Evolutionary conservation across 2,797 vertebrate genomes (phyloP).

Genomic region (Sebastes itinus): DNA sequence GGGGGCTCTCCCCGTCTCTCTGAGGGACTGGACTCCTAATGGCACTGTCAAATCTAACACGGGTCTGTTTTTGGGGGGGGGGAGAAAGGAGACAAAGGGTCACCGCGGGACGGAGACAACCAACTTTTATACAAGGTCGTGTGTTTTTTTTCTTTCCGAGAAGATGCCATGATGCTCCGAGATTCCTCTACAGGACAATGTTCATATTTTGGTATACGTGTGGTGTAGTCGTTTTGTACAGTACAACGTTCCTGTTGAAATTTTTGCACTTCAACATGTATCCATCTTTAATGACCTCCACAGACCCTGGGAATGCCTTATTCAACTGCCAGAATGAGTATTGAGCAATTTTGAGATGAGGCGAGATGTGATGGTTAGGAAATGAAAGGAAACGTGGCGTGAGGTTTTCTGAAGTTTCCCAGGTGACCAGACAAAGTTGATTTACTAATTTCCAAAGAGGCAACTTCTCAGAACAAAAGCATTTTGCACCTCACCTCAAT

Average conservation of each 20-base stretch:
- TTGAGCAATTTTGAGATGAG: constrained; percentile 56
- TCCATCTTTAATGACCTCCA: constrained; percentile 77
- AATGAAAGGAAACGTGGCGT: constrained; percentile 50
- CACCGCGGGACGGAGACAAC: constrained; percentile 84
- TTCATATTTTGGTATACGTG: constrained; percentile 77
- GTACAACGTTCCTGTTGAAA: constrained; percentile 70
- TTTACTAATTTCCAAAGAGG: constrained; percentile 83
- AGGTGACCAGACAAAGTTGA: constrained; percentile 73
- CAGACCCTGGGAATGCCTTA: constrained; percentile 83
- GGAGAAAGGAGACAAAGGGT: constrained; percentile 53
- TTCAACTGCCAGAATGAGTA: constrained; percentile 76
- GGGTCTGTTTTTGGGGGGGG: constrained; percentile 70
- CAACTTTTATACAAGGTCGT: constrained; percentile 73
- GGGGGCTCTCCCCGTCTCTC: constrained; percentile 52
- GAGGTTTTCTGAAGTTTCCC: constrained; percentile 66
- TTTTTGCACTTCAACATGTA: constrained; percentile 83
- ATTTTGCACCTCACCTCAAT: constrained; percentile 82
- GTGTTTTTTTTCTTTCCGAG: constrained; percentile 63
- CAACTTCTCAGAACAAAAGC: constrained; percentile 78
- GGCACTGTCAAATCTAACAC: constrained; percentile 84
- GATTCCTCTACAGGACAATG: constrained; percentile 79
- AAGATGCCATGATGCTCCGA: constrained; percentile 84
- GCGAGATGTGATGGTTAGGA: constrained; percentile 53
- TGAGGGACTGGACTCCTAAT: constrained; percentile 72
- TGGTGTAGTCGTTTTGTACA: constrained; percentile 84